Conservation (phyloP, 1,140 invertebrate species). For the Oscheius sp. region DNA sequence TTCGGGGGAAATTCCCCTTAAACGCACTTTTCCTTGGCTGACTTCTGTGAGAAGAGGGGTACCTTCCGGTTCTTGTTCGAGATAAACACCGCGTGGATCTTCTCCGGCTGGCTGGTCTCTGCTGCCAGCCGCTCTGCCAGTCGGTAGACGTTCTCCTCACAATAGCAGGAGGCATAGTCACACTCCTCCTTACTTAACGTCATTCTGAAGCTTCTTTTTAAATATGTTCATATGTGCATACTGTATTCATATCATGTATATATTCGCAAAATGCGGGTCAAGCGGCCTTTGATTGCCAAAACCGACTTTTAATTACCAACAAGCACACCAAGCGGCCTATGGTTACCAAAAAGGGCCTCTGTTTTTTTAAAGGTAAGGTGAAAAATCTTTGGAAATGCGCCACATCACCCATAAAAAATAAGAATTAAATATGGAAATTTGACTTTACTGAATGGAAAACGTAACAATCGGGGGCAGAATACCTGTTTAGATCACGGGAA, state of each 20-base stretch:
- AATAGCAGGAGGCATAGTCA: constrained; percentile 25
- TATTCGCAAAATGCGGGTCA: not conserved
- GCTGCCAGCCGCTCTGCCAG: not conserved
- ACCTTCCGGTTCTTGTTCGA: constrained; percentile 14
- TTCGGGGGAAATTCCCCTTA: too few relatives aligned
- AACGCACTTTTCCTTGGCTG: not conserved
- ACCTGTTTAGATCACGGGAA: too few relatives aligned
- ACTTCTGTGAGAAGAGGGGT: constrained; percentile 18
- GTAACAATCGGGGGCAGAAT: too few relatives aligned
- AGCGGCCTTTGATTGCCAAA: too few relatives aligned
- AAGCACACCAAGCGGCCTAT: too few relatives aligned
- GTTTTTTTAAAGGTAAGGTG: too few relatives aligned
- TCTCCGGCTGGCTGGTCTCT: not conserved
- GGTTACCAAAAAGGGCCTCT: too few relatives aligned
- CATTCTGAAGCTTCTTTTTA: not conserved
- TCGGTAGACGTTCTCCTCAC: constrained; percentile 32
- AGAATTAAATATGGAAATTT: too few relatives aligned
- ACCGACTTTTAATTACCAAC: not conserved
- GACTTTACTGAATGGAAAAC: too few relatives aligned
- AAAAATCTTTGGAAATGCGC: too few relatives aligned
- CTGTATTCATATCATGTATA: not conserved
- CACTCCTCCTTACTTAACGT: not conserved
- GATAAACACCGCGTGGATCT: constrained; percentile 5
- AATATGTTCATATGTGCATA: not conserved
- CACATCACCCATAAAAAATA: too few relatives aligned